These are phyloP conservation scores for Hoplodrina blanda DNA, from an alignment of 2,888 invertebrate genomes.

Conservation along the genomic window DNA sequence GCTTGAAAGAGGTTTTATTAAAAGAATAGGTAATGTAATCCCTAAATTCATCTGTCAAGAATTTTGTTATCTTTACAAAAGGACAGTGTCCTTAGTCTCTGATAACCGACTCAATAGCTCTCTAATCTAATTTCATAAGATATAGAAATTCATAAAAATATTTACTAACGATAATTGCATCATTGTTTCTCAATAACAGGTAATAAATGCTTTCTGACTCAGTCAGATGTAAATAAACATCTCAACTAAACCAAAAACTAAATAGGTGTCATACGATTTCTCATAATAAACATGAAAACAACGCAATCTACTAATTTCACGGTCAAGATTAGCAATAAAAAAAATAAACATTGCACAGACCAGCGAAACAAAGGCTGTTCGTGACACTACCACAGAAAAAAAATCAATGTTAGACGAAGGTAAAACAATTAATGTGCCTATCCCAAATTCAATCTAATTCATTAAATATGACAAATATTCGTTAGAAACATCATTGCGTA, in stretches of 20 bases:
- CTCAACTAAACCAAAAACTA: conserved; percentile 4
- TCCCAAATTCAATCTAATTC: conserved; percentile 37
- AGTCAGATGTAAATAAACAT: conserved; percentile 26
- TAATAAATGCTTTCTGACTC: conserved; percentile 26
- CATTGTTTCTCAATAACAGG: conserved; percentile 23
- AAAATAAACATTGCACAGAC: conserved; percentile 80
- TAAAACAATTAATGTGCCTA: conserved; percentile 28
- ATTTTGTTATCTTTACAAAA: neutral
- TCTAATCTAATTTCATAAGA: conserved; percentile 5
- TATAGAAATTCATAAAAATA: neutral
- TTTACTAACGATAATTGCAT: conserved; percentile 21
- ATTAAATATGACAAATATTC: conserved; percentile 54
- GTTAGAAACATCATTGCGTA: conserved; percentile 84
- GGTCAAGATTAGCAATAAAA: conserved; percentile 87
- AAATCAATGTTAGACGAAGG: conserved; percentile 80
- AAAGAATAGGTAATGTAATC: neutral
- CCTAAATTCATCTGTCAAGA: neutral
- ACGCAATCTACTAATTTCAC: conserved; percentile 82
- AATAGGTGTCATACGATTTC: conserved; percentile 42
- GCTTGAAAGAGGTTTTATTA: neutral
- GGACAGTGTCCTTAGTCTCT: neutral
- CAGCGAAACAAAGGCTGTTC: conserved; percentile 83
- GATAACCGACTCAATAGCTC: neutral
- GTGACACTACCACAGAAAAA: conserved; percentile 77
- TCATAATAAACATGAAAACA: conserved; percentile 78